Conservation (phyloP, 2,797 vertebrate species). For the Pelochelys cantorii region DNA sequence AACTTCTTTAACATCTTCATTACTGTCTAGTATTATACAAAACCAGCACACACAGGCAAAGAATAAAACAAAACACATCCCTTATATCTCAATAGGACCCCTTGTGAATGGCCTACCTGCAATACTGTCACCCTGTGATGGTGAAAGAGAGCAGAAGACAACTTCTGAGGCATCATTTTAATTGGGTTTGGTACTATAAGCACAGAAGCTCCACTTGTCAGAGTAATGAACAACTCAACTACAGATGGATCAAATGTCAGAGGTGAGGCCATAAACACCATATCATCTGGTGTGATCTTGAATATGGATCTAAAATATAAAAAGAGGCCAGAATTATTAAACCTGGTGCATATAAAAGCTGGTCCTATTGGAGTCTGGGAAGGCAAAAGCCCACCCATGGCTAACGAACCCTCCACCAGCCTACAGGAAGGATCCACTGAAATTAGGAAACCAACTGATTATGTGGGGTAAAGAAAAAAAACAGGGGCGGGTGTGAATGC, state of each 20-base stretch:
- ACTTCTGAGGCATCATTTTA: conserved; percentile 87
- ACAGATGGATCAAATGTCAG: conserved; percentile 97
- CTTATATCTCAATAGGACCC: not conserved
- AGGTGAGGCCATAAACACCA: conserved; percentile 93
- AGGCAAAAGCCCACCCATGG: too few relatives aligned
- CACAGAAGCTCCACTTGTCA: conserved; percentile 91
- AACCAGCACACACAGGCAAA: not conserved
- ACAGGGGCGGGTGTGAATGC: too few relatives aligned
- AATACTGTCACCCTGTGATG: conserved; percentile 88
- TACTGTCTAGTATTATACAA: not conserved
- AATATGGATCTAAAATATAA: conserved; percentile 86
- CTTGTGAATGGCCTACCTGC: conserved; percentile 83
- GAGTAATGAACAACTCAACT: conserved; percentile 92
- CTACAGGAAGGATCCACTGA: too few relatives aligned
- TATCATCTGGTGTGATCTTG: conserved; percentile 86
- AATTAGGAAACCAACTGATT: too few relatives aligned
- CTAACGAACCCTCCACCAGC: too few relatives aligned
- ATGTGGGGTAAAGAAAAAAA: too few relatives aligned
- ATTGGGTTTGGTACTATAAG: conserved; percentile 87
- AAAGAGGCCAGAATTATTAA: conserved; percentile 35
- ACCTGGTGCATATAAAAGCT: not conserved
- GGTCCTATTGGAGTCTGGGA: not conserved
- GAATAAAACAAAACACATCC: not conserved
- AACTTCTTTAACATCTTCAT: not conserved
- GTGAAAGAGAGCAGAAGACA: conserved; percentile 86